Conservation (phyloP, 2,888 invertebrate genomes). For the Noctua janthe region DNA sequence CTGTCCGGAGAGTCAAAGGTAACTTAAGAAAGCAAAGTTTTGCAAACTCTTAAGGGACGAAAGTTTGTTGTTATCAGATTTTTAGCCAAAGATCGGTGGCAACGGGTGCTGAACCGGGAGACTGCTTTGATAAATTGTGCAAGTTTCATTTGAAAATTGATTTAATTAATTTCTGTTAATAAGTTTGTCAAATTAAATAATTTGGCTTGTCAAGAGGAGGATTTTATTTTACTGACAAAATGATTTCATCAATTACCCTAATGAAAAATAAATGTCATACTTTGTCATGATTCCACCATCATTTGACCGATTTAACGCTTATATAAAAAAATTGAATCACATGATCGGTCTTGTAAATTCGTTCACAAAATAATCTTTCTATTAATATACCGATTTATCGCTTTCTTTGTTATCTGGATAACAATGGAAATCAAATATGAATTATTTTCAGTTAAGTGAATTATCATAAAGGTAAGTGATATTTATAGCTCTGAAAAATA, state of each 20-base stretch:
- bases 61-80: constrained; percentile 33
- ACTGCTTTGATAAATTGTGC: constrained; percentile 33
- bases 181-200: background rate
- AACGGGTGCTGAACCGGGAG: constrained; percentile 18
- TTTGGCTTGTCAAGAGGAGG: background rate
- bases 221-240: background rate
- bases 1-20: constrained; percentile 14
- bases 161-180: constrained; percentile 30
- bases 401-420: background rate
- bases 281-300: too few relatives aligned
- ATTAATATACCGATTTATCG: background rate
- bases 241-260: background rate
- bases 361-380: background rate
- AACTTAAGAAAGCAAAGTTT: constrained; percentile 11
- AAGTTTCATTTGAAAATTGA: constrained; percentile 29
- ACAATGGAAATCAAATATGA: background rate
- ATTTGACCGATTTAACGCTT: too few relatives aligned
- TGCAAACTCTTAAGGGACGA: background rate
- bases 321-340: too few relatives aligned
- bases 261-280: too few relatives aligned
- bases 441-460: background rate
- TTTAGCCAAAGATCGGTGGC: background rate
- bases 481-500: too few relatives aligned
- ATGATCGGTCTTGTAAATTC: background rate
- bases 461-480: background rate